Percentiles rank a stretch among this genome's conserved stretches.
Conservation (phyloP, 2,113 vertebrate species). For the Lepidothrix coronata region DNA sequence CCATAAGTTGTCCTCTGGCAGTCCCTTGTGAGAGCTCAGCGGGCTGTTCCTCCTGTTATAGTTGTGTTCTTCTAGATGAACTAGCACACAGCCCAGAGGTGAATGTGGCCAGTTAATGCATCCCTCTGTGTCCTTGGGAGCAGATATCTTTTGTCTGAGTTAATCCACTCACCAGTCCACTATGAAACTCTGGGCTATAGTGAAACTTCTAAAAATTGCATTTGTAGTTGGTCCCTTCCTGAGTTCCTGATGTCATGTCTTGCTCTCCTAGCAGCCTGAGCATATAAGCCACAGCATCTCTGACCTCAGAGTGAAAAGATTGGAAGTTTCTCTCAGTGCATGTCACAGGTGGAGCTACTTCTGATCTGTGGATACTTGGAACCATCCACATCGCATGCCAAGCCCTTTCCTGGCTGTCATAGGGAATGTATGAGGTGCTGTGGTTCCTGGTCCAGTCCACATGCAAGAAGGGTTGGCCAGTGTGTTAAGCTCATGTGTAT, state of each 20-base stretch:
- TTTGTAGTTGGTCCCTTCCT: background rate
- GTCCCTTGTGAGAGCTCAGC: background rate
- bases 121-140: background rate
- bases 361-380: background rate
- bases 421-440: background rate
- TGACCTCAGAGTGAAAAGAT: background rate
- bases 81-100: background rate
- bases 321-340: background rate
- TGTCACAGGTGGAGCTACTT: rapidly evolving
- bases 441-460: background rate
- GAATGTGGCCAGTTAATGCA: background rate
- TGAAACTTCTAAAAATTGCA: background rate
- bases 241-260: background rate
- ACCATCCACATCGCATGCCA: background rate
- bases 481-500: rapidly evolving
- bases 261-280: background rate
- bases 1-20: background rate
- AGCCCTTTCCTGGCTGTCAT: background rate
- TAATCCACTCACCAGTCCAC: background rate
- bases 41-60: background rate
- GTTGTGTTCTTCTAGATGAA: background rate
- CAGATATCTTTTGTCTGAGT: background rate
- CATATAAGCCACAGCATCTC: background rate
- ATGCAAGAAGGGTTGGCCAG: background rate
- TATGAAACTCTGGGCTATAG: background rate